Conservation (phyloP, 2,888 invertebrate genomes). For the Leucophenga montana region DNA sequence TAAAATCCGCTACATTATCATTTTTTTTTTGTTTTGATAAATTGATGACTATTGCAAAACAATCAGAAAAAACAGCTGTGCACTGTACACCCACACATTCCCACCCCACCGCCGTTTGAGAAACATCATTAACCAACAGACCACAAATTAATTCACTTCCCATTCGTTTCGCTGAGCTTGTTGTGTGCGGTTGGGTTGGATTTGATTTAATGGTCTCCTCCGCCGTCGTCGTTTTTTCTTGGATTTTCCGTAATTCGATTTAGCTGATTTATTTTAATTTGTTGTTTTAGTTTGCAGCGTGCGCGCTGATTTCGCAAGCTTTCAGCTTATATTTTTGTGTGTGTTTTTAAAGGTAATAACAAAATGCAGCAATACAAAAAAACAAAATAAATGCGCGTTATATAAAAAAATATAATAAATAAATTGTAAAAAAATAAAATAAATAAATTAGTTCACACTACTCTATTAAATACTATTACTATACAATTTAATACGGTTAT, state of each 20-base stretch:
- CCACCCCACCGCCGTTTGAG: neutral
- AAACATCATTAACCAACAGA: too few species aligned
- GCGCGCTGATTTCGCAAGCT: neutral
- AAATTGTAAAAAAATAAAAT: neutral
- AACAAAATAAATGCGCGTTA: neutral
- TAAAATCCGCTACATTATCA: too few species aligned
- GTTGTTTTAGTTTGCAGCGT: neutral
- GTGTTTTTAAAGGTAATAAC: neutral
- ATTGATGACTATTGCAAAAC: slow-evolving; percentile 2
- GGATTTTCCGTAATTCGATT: slow-evolving; percentile 1
- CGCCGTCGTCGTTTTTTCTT: too few species aligned
- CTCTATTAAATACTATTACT: neutral
- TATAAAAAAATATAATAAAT: neutral
- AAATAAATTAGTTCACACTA: neutral
- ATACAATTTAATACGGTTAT: too few species aligned
- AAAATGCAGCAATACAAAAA: too few species aligned
- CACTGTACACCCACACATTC: neutral
- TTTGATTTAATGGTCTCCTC: neutral
- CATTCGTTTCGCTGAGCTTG: neutral
- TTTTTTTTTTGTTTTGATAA: neutral
- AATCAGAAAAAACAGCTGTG: neutral
- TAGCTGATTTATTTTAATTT: neutral
- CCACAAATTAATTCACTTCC: neutral
- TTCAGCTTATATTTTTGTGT: neutral
- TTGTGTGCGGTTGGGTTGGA: neutral